A percentile compares a stretch with the other conserved stretches of the same genome.
Evolutionary conservation across 2,888 invertebrate species (phyloP).

Genomic region (Chymomyza caudatula): DNA sequence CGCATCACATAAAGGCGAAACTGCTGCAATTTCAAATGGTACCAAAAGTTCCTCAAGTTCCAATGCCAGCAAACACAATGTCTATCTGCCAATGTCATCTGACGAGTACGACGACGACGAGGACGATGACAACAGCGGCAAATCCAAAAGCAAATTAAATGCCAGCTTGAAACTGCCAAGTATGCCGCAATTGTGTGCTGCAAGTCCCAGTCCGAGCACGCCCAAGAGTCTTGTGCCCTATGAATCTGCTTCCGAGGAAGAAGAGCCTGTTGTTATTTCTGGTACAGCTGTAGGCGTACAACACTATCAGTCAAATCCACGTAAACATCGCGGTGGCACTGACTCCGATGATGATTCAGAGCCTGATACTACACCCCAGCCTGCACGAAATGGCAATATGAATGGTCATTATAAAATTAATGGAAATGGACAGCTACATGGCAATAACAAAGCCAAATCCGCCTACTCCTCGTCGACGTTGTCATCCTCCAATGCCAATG

Average conservation of each 20-base stretch:
- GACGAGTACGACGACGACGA: slow-evolving; percentile 50
- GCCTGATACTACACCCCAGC: slow-evolving; percentile 19
- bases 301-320: slow-evolving; percentile 37
- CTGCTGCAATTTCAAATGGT: slow-evolving; percentile 54
- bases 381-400: not conserved
- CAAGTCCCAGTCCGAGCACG: slow-evolving; percentile 38
- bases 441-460: slow-evolving; percentile 33
- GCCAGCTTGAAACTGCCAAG: slow-evolving; percentile 74
- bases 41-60: slow-evolving; percentile 67
- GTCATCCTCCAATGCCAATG: slow-evolving; percentile 42
- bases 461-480: slow-evolving; percentile 6
- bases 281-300: slow-evolving; percentile 12
- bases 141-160: slow-evolving; percentile 54
- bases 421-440: slow-evolving; percentile 34
- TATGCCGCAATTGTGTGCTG: slow-evolving; percentile 74
- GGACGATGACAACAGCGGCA: slow-evolving; percentile 29
- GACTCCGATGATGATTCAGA: slow-evolving; percentile 50
- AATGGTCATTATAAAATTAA: slow-evolving; percentile 56
- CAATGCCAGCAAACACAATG: slow-evolving; percentile 34
- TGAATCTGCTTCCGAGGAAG: slow-evolving; percentile 80
- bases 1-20: slow-evolving; percentile 62
- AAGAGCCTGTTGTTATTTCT: slow-evolving; percentile 29
- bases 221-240: slow-evolving; percentile 80
- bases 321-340: slow-evolving; percentile 59
- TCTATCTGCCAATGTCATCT: slow-evolving; percentile 61